Evolutionary conservation across 2,797 vertebrate species (phyloP), one percentile per base, ranked within the genome.

Genomic region (Acrossocheilus fasciatus): DNA sequence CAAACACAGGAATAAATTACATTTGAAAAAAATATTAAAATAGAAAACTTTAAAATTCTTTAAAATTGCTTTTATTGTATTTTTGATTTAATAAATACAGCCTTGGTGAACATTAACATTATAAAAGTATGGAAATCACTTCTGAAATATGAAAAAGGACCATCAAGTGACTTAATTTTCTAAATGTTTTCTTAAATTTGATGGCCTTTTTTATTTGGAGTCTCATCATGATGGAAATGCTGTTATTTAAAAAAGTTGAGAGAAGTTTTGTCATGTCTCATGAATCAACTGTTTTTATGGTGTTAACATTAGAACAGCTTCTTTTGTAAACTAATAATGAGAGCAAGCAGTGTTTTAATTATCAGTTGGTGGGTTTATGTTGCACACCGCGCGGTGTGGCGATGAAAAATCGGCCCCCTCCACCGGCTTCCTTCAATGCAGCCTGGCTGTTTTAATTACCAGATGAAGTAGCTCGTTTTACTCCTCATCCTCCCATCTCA

Each of bases 401-500:
- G 8, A 82, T 11, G 17, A 78, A 72, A 79, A 59, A 20, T 68
- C 39, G 36, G 17, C 57, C 41, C 12, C 70, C 36, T 70, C 70
- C 79, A n/a, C 10, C 23, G 20, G 43, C 80, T 77, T 50, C 39
- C 83, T 15, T 66, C 18, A 80, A 52, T 20, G 78, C 36, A 26
- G 45, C 8, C 52, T 36, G 14, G 36, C 70, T 76, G 78, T 84
- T 85, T 83, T 86, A 79, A 81, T 84, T 75, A 75, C 41, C 66
- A 83, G 86, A 78, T 69, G 52, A 82, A 84, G 75, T 75, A 83
- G 34, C 89, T 89, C 78, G 45, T 87, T 87, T 87, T 64, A 82
- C 69, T 80, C 81, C 66, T 66, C 41, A 80, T 88, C 70, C 50
- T 80, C 86, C 69, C 47, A 54, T 86, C 73, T 89, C 80, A 20